phyloP scores from a whole-genome alignment of 1,140 invertebrate genomes.

The Sesamia nonagrioides region DNA sequence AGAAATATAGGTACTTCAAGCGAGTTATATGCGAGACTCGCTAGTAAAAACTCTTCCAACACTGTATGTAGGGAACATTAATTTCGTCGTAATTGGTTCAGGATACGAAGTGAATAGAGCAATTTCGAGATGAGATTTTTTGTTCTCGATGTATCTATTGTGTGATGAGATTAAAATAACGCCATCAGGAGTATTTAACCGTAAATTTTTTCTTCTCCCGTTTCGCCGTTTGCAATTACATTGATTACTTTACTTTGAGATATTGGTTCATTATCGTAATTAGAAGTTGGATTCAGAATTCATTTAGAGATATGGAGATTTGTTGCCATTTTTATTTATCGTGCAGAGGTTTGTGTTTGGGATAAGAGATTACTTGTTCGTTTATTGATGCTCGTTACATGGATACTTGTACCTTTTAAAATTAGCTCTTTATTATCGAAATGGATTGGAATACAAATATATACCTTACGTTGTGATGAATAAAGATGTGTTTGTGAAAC shows the following conservation, averaged over 20 bases:
- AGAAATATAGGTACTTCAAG: slow-evolving; percentile 22
- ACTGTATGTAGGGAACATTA: slow-evolving; percentile 58
- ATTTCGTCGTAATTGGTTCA: slow-evolving; percentile 69
- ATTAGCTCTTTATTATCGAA: no score
- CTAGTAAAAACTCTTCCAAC: slow-evolving; percentile 32
- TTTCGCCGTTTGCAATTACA: slow-evolving; percentile 15
- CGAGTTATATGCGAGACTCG: slow-evolving; percentile 5
- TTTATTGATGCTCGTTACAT: slow-evolving; percentile 1
- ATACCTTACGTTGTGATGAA: no score
- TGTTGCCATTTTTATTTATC: slow-evolving; percentile 31
- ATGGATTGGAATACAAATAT: no score
- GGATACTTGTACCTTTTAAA: no score
- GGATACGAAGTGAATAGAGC: slow-evolving; percentile 59
- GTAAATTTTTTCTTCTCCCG: slow-evolving; percentile 35
- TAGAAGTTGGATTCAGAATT: slow-evolving; percentile 36
- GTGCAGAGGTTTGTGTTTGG: slow-evolving; percentile 14
- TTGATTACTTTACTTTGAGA: slow-evolving; percentile 39
- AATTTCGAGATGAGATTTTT: slow-evolving; percentile 61
- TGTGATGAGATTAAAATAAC: slow-evolving; percentile 43
- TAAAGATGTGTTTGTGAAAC: no score
- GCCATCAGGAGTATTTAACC: slow-evolving; percentile 40
- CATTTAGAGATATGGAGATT: slow-evolving; percentile 35
- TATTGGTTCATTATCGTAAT: slow-evolving; percentile 44
- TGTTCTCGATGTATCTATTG: slow-evolving; percentile 53
- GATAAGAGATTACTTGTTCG: slow-evolving; percentile 20